Percentiles rank a stretch among this genome's conserved stretches.
These are phyloP conservation scores for Edolisoma coerulescens DNA, from an alignment of 2,113 vertebrate genomes.

Conservation along the genomic window DNA sequence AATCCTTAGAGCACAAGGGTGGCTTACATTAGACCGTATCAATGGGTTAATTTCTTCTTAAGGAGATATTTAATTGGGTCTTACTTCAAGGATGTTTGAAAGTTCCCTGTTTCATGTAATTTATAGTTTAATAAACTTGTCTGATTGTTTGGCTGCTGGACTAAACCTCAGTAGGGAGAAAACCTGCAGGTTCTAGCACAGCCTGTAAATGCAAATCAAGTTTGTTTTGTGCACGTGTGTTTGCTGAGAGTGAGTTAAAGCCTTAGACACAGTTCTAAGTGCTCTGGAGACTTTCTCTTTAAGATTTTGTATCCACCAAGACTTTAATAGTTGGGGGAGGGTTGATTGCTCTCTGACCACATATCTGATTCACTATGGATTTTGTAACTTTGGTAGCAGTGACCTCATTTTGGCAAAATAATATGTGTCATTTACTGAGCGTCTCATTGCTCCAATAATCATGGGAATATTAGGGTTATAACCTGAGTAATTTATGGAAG, in stretches of 20 bases:
- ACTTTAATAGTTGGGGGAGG: neutral
- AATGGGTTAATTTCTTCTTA: neutral
- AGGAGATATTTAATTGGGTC: neutral
- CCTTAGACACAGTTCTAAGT: neutral
- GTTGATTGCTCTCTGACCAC: conserved; percentile 52
- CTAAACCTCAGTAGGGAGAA: neutral
- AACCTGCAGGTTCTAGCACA: neutral
- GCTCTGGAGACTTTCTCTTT: conserved; percentile 20
- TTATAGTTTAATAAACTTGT: neutral
- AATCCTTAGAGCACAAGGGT: neutral
- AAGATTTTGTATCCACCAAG: conserved; percentile 12
- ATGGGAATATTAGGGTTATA: conserved; percentile 60
- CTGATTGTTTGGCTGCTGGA: neutral
- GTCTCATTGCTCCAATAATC: conserved; percentile 56
- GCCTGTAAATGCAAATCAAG: neutral
- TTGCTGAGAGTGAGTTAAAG: neutral
- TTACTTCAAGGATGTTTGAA: neutral
- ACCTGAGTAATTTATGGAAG: conserved; percentile 69
- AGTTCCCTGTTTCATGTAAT: neutral
- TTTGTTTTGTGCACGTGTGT: neutral
- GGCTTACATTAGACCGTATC: neutral
- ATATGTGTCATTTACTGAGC: conserved; percentile 53
- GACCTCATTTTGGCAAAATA: conserved; percentile 68
- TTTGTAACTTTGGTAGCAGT: conserved; percentile 64
- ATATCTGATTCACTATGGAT: conserved; percentile 58